Percentiles rank a stretch among this genome's conserved stretches.
phyloP scores from a whole-genome alignment of 1,140 invertebrate species.

The Platyura marginata region DNA sequence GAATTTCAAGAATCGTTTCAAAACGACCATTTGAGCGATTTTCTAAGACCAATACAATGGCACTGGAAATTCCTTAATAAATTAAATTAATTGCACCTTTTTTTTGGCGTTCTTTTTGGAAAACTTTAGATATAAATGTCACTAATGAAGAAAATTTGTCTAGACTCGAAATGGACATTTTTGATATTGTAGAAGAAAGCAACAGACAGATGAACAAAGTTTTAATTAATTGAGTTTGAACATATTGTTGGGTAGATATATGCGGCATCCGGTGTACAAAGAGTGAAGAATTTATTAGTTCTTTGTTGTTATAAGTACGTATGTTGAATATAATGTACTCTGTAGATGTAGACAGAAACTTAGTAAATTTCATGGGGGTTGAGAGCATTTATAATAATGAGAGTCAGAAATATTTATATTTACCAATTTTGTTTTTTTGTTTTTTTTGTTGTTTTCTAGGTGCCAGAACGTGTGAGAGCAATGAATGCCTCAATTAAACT shows the following conservation, averaged over 20 bases:
- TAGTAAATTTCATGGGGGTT: not conserved
- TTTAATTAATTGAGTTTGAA: too few relatives aligned
- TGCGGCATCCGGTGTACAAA: too few relatives aligned
- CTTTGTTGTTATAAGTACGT: too few relatives aligned
- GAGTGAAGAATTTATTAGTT: too few relatives aligned
- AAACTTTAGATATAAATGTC: not conserved
- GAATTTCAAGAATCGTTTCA: too few relatives aligned
- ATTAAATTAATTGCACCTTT: not conserved
- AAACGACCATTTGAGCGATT: too few relatives aligned
- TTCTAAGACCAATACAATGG: too few relatives aligned
- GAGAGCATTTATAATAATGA: not conserved
- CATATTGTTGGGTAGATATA: too few relatives aligned
- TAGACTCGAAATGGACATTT: not conserved
- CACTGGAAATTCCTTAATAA: too few relatives aligned
- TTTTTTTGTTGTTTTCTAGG: constrained; percentile 27
- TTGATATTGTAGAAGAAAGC: too few relatives aligned
- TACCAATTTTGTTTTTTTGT: not conserved
- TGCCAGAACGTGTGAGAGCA: constrained; percentile 67
- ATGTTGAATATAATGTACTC: not conserved
- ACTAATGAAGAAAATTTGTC: not conserved
- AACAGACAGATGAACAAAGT: too few relatives aligned
- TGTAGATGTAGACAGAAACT: too few relatives aligned
- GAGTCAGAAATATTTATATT: not conserved
- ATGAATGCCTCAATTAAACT: constrained; percentile 90
- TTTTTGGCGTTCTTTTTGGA: not conserved